Conservation (phyloP, 92 coral and sea anemone species). For the Parazoanthus darwini region DNA sequence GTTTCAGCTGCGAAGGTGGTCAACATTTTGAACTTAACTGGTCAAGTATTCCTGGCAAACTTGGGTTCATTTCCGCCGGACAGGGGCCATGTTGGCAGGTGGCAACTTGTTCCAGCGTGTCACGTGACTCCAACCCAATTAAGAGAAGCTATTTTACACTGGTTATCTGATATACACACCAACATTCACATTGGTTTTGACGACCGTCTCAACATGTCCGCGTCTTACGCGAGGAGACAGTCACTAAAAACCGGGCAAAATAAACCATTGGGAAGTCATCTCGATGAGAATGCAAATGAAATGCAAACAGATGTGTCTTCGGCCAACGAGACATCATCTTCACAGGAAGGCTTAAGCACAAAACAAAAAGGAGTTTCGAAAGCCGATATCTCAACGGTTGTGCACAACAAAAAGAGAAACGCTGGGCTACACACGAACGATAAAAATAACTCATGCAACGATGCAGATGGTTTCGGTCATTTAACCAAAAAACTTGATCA, state of each 20-base stretch:
- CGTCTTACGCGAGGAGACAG: neutral
- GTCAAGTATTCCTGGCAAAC: no score
- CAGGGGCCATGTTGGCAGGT: no score
- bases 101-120: neutral
- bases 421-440: neutral
- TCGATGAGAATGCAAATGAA: conserved; percentile 12
- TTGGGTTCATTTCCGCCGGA: no score
- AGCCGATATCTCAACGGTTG: neutral
- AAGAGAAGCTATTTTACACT: neutral
- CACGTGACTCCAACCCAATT: neutral
- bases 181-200: neutral
- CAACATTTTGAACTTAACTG: no score
- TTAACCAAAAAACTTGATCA: conserved; percentile 64
- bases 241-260: neutral
- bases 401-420: neutral
- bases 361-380: neutral
- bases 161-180: neutral
- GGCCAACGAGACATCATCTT: neutral
- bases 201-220: neutral
- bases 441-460: neutral
- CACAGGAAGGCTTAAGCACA: neutral
- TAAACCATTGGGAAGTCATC: neutral
- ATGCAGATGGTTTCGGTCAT: neutral
- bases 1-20: no score
- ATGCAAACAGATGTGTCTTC: neutral